Conservation (phyloP, 2,888 invertebrate species). For the Hyposoter didymator region DNA sequence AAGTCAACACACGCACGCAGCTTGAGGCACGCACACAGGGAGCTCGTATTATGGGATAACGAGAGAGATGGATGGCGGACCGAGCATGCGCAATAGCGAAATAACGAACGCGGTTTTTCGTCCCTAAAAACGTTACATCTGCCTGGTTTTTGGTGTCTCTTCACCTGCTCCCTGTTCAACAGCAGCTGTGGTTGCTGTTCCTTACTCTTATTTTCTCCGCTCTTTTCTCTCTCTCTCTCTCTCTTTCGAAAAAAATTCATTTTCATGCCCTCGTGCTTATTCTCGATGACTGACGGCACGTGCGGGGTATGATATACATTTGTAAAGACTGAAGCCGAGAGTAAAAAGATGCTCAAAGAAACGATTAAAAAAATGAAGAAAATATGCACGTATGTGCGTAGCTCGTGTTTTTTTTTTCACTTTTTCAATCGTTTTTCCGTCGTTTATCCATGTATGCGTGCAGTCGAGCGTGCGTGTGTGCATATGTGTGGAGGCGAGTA, state of each 20-base stretch:
- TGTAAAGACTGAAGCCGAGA: conserved; percentile 24
- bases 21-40: not conserved
- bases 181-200: conserved; percentile 76
- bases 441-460: not conserved
- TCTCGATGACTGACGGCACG: conserved; percentile 74
- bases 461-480: not conserved
- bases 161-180: conserved; percentile 79
- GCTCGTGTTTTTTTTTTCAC: not conserved
- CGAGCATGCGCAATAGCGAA: conserved; percentile 53
- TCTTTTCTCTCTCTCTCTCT: too few relatives aligned
- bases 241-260: conserved; percentile 67
- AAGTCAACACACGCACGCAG: conserved; percentile 41
- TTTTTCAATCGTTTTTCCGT: not conserved
- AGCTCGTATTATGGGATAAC: conserved; percentile 8
- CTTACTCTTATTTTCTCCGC: conserved; percentile 61
- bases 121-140: conserved; percentile 79
- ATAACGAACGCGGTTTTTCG: conserved; percentile 48
- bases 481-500: conserved; percentile 1
- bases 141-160: conserved; percentile 72
- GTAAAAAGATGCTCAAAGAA: not conserved
- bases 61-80: conserved; percentile 27
- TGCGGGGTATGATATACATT: conserved; percentile 67
- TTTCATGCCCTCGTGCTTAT: conserved; percentile 51
- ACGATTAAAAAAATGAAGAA: conserved; percentile 7
- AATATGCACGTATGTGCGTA: not conserved